phyloP scores from a whole-genome alignment of 2,888 invertebrate species.

The Chironomus tentans region DNA sequence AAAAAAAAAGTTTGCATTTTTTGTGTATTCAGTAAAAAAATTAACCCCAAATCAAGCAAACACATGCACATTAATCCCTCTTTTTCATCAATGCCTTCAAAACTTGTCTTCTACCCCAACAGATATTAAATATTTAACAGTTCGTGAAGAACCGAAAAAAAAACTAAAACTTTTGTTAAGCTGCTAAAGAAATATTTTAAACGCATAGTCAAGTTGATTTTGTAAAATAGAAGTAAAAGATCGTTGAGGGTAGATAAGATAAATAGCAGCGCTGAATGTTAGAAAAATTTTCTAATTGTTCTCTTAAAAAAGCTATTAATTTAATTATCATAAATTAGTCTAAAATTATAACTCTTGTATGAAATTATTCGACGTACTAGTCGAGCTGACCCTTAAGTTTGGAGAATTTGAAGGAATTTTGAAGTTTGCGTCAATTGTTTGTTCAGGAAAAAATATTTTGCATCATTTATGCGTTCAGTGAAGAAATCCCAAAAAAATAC shows the following conservation, averaged over 20 bases:
- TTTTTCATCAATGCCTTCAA: too few species aligned
- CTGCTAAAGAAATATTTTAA: too few species aligned
- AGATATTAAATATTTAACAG: neutral
- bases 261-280: neutral
- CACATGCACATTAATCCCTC: too few species aligned
- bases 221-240: conserved; percentile 1
- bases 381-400: too few species aligned
- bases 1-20: too few species aligned
- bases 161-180: neutral
- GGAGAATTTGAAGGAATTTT: too few species aligned
- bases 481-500: neutral
- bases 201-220: conserved; percentile 5
- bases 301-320: conserved; percentile 21
- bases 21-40: too few species aligned
- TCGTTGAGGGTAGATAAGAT: neutral
- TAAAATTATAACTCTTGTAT: neutral
- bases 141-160: conserved; percentile 1
- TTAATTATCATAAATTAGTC: conserved; percentile 23
- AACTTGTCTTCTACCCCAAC: too few species aligned
- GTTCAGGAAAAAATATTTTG: too few species aligned
- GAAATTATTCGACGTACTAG: too few species aligned
- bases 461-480: neutral
- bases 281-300: conserved; percentile 15
- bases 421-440: too few species aligned
- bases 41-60: too few species aligned